A percentile compares a stretch with the other conserved stretches of the same genome.
These are phyloP conservation scores for Botia almorhae DNA, from an alignment of 2,797 vertebrate genomes.

Conservation along the genomic window DNA sequence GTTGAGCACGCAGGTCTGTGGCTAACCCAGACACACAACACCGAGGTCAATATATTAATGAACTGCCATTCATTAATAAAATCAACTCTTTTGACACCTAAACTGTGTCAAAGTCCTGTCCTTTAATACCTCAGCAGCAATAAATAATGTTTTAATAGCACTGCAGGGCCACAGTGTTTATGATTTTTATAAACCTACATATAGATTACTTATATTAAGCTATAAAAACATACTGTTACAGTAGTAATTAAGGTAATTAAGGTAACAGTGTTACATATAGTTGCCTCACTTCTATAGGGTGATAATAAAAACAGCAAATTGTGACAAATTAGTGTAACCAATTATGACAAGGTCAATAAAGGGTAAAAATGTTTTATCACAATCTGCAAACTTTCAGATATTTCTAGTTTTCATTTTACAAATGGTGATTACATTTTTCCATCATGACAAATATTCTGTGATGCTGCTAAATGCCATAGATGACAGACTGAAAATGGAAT, in stretches of 20 bases:
- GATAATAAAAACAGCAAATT: constrained; percentile 39
- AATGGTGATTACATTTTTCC: constrained; percentile 42
- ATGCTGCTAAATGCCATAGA: constrained; percentile 53
- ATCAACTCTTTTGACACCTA: constrained; percentile 47
- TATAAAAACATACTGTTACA: no score
- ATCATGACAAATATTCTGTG: constrained; percentile 33
- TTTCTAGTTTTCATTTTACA: constrained; percentile 43
- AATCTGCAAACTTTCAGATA: constrained; percentile 46
- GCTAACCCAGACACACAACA: constrained; percentile 41
- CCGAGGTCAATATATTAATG: constrained; percentile 42
- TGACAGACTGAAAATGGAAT: constrained; percentile 57
- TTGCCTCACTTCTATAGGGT: constrained; percentile 28
- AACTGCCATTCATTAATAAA: constrained; percentile 33
- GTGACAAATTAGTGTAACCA: constrained; percentile 30
- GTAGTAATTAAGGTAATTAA: no score
- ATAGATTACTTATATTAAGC: background rate
- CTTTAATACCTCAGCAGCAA: constrained; percentile 15
- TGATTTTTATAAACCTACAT: background rate
- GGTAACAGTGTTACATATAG: background rate
- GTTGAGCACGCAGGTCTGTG: constrained; percentile 40
- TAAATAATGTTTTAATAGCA: background rate
- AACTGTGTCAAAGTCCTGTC: constrained; percentile 9
- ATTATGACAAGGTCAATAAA: constrained; percentile 9
- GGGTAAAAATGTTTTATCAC: constrained; percentile 42
- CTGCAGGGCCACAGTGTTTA: background rate